A percentile compares a stretch with the other conserved stretches of the same genome.
Evolutionary conservation across 1,140 invertebrate species (phyloP).

Genomic region (Euura saliciscinereae): DNA sequence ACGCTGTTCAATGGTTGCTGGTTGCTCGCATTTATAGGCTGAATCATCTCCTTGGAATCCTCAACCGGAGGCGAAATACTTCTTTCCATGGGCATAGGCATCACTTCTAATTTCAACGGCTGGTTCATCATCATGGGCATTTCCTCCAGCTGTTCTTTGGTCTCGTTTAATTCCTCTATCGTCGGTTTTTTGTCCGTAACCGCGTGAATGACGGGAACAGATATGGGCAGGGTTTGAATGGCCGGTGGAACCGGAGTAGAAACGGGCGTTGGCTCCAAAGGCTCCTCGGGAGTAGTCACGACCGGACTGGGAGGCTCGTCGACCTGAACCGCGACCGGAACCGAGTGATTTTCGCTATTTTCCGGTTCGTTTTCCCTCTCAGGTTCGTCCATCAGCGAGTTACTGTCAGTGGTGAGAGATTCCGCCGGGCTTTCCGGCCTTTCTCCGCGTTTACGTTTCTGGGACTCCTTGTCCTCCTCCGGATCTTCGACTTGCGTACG

Average conservation of each 20-base stretch:
- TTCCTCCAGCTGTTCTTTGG: slow-evolving; percentile 49
- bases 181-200: slow-evolving; percentile 47
- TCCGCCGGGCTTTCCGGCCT: slow-evolving; percentile 76
- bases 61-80: slow-evolving; percentile 37
- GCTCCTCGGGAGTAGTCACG: slow-evolving; percentile 52
- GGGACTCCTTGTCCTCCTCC: slow-evolving; percentile 70
- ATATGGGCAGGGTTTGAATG: slow-evolving; percentile 51
- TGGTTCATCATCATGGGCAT: slow-evolving; percentile 37
- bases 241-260: not conserved
- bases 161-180: slow-evolving; percentile 39
- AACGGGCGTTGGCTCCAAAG: slow-evolving; percentile 45
- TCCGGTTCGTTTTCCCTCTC: slow-evolving; percentile 61
- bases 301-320: slow-evolving; percentile 47
- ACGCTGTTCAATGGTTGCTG: slow-evolving; percentile 37
- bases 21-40: slow-evolving; percentile 21
- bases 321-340: slow-evolving; percentile 54
- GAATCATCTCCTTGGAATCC: slow-evolving; percentile 19
- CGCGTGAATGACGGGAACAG: slow-evolving; percentile 54
- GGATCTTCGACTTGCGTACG: slow-evolving; percentile 69
- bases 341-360: slow-evolving; percentile 64
- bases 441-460: slow-evolving; percentile 71
- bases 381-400: slow-evolving; percentile 77
- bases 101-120: slow-evolving; percentile 49
- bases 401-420: slow-evolving; percentile 81
- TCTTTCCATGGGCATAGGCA: slow-evolving; percentile 39